These are phyloP conservation scores for Phortica magna DNA, from an alignment of 2,888 invertebrate species.

Conservation along the genomic window DNA sequence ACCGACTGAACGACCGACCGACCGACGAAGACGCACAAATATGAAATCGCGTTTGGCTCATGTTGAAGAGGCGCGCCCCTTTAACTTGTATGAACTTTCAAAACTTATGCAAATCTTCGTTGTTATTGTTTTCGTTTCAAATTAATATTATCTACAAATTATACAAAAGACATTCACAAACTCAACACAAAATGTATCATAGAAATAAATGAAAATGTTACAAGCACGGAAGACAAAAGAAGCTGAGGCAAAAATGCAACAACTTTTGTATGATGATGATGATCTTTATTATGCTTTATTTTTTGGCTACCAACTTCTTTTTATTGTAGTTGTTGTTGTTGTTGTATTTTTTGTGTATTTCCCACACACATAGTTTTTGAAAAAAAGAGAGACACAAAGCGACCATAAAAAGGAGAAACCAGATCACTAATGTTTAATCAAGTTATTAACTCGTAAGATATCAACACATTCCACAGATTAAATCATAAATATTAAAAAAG, in stretches of 20 bases:
- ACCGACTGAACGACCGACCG: no score
- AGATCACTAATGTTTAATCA: conserved; percentile 63
- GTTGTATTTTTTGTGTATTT: conserved; percentile 34
- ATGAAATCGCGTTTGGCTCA: neutral
- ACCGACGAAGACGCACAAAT: no score
- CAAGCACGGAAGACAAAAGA: no score
- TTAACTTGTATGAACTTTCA: conserved; percentile 14
- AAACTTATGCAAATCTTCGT: conserved; percentile 17
- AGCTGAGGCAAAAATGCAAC: neutral
- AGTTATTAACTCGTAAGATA: conserved; percentile 70
- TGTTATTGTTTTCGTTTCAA: neutral
- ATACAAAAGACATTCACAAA: conserved; percentile 5
- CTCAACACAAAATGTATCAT: no score
- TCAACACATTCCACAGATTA: conserved; percentile 68
- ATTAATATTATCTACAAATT: conserved; percentile 18
- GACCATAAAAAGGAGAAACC: conserved; percentile 19
- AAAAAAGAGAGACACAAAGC: no score
- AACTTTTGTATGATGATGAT: neutral
- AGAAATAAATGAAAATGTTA: no score
- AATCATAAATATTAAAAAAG: conserved; percentile 63
- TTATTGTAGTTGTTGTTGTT: no score
- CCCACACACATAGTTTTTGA: conserved; percentile 62
- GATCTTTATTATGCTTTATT: neutral
- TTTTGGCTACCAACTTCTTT: neutral
- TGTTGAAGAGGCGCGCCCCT: conserved; percentile 3